Conservation (phyloP, 1,140 invertebrate species). For the Delia radicum region DNA sequence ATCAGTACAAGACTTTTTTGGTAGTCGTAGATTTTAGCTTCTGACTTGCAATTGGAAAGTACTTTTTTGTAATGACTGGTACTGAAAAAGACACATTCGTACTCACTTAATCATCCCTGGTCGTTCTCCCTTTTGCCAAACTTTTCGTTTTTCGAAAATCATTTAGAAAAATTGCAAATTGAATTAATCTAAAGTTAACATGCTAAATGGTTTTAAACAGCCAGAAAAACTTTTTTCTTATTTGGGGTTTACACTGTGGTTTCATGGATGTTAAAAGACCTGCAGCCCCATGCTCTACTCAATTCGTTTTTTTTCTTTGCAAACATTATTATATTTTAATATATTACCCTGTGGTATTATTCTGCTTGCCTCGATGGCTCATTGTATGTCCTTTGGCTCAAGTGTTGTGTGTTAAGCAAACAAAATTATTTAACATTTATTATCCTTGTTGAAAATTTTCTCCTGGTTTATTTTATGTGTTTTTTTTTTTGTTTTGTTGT, state of each 20-base stretch:
- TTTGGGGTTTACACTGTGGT: conserved; percentile 9
- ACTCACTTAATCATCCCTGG: no score
- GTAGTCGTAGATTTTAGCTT: background rate
- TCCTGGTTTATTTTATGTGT: background rate
- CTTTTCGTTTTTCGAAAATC: no score
- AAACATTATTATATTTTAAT: no score
- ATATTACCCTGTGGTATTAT: background rate
- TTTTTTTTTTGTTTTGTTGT: background rate
- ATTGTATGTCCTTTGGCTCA: background rate
- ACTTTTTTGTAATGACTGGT: conserved; percentile 25
- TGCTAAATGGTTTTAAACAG: conserved; percentile 44
- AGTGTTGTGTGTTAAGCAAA: background rate
- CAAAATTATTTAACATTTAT: background rate
- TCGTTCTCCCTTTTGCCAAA: no score
- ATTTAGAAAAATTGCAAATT: conserved; percentile 56
- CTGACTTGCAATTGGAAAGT: background rate
- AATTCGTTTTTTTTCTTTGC: no score
- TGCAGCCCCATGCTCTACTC: background rate
- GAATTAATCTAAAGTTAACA: conserved; percentile 56
- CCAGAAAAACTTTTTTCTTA: conserved; percentile 30
- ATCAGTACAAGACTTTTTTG: no score
- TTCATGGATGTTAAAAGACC: conserved; percentile 7
- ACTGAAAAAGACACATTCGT: no score
- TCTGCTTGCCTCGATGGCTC: background rate
- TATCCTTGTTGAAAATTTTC: background rate